phyloP scores from a whole-genome alignment of 2,797 vertebrate genomes.

The Syngnathus acus region DNA sequence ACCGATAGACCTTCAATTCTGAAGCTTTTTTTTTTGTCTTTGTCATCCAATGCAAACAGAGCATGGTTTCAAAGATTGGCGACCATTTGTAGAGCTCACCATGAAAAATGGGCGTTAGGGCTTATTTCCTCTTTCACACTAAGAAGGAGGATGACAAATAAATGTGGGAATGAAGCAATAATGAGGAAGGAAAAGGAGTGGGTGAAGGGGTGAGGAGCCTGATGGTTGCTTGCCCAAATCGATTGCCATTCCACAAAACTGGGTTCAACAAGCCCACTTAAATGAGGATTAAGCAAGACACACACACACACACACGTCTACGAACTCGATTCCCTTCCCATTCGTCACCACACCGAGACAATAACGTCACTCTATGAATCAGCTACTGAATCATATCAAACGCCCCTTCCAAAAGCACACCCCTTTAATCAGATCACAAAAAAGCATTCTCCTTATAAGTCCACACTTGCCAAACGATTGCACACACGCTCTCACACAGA shows the following conservation, averaged over 20 bases:
- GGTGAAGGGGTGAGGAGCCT: constrained; percentile 13
- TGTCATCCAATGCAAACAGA: background rate
- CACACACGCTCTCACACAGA: background rate
- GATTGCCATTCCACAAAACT: constrained; percentile 56
- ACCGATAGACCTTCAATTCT: too few relatives aligned
- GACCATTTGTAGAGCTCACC: background rate
- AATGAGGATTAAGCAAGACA: constrained; percentile 3
- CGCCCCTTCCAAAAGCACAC: background rate
- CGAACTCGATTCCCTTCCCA: background rate
- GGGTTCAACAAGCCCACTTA: constrained; percentile 32
- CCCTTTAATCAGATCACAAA: constrained; percentile 1
- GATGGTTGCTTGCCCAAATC: constrained; percentile 42
- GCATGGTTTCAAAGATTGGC: background rate
- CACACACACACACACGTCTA: background rate
- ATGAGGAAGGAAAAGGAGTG: constrained; percentile 1
- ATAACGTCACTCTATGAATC: background rate
- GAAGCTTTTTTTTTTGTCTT: background rate
- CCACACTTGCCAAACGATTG: background rate
- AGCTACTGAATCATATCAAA: constrained; percentile 1
- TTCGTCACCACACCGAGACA: background rate
- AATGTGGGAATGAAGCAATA: background rate
- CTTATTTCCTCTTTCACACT: background rate
- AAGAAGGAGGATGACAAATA: background rate
- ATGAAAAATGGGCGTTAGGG: background rate
- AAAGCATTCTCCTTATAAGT: constrained; percentile 55